phyloP scores from a whole-genome alignment of 2,113 vertebrate species.

The Neopipo cinnamomea region DNA sequence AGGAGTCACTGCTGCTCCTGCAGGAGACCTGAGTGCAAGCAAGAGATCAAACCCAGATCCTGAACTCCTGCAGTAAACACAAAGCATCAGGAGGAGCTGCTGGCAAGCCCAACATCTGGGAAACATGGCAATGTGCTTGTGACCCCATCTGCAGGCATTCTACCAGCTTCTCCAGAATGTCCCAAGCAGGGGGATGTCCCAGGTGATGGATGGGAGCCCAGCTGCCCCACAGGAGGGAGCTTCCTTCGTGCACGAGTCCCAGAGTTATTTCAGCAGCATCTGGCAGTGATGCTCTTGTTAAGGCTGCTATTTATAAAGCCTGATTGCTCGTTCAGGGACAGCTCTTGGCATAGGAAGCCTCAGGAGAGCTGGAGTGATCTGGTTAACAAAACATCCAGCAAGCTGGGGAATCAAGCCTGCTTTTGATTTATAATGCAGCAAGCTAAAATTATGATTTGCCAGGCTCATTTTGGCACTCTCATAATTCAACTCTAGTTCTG shows the following conservation, averaged over 20 bases:
- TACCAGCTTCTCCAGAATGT: slow-evolving; percentile 24
- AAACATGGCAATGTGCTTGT: neutral
- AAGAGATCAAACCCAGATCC: slow-evolving; percentile 36
- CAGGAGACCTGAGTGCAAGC: slow-evolving; percentile 4
- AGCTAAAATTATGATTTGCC: slow-evolving; percentile 51
- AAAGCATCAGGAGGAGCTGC: slow-evolving; percentile 51
- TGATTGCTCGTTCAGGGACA: slow-evolving; percentile 54
- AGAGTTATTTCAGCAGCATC: slow-evolving; percentile 28
- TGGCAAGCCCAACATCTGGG: neutral
- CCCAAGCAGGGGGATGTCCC: slow-evolving; percentile 43
- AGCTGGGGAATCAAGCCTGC: slow-evolving; percentile 50
- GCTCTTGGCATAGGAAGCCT: neutral
- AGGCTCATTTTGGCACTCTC: slow-evolving; percentile 55
- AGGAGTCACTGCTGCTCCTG: slow-evolving; percentile 44
- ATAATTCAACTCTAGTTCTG: slow-evolving; percentile 42
- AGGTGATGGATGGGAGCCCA: slow-evolving; percentile 34
- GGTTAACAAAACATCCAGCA: slow-evolving; percentile 61
- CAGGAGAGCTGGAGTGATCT: slow-evolving; percentile 38
- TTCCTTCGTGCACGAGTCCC: slow-evolving; percentile 11
- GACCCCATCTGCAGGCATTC: slow-evolving; percentile 16
- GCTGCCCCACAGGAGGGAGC: slow-evolving; percentile 53
- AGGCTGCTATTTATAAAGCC: slow-evolving; percentile 64
- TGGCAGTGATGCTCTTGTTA: slow-evolving; percentile 18
- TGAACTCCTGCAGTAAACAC: slow-evolving; percentile 54
- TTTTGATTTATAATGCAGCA: slow-evolving; percentile 62